Evolutionary conservation across 2,797 vertebrate species (phyloP).

Genomic region (Oreochromis mossambicus): DNA sequence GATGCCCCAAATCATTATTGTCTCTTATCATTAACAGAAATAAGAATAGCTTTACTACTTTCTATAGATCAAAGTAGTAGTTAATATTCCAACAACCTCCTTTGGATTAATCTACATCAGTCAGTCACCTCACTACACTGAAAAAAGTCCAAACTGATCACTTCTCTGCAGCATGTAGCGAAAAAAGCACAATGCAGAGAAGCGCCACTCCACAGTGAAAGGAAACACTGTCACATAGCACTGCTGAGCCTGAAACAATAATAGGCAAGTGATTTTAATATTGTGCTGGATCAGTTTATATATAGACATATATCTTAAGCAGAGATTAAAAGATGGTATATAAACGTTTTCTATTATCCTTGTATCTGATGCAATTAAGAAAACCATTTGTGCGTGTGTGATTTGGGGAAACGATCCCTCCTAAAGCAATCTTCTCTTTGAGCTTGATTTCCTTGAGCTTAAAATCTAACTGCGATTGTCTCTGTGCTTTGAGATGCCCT

Average conservation of each 20-base stretch:
- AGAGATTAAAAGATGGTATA: background rate
- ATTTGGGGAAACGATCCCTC: background rate
- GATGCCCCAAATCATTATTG: too few species aligned
- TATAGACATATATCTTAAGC: background rate
- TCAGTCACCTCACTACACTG: background rate
- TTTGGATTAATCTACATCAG: background rate
- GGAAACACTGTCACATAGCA: background rate
- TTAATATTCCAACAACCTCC: background rate
- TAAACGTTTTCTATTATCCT: background rate
- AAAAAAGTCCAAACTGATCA: background rate
- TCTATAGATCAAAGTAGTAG: background rate
- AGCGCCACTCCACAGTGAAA: background rate
- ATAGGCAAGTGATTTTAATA: background rate
- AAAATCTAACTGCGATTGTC: background rate
- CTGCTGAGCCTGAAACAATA: background rate
- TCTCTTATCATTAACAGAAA: too few species aligned
- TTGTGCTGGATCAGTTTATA: background rate
- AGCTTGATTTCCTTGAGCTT: background rate
- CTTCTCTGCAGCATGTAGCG: accelerated
- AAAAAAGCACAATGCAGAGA: background rate
- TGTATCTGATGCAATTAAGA: background rate
- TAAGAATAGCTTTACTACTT: too few species aligned
- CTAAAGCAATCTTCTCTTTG: background rate
- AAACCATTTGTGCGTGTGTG: background rate
- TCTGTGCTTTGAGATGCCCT: background rate